A percentile compares a stretch with the other conserved stretches of the same genome.
Conservation (phyloP, 2,888 invertebrate species). For the Eupithecia insigniata region DNA sequence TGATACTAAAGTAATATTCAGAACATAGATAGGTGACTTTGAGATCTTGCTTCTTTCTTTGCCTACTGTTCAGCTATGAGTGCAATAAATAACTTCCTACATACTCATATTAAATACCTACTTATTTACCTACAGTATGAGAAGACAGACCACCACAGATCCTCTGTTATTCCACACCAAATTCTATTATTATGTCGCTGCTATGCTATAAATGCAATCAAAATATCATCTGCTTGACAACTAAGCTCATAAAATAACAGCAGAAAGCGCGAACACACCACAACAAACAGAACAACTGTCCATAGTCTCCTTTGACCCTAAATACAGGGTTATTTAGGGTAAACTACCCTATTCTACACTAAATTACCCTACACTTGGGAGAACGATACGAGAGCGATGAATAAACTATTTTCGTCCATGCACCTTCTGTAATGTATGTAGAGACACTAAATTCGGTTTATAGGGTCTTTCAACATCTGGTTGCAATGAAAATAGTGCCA, state of each 20-base stretch:
- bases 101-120: too few relatives aligned
- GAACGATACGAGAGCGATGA: slow-evolving; percentile 5
- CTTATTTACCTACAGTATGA: too few relatives aligned
- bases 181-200: slow-evolving; percentile 13
- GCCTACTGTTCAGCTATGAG: too few relatives aligned
- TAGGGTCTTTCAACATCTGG: slow-evolving; percentile 43
- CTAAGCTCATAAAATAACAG: slow-evolving; percentile 33
- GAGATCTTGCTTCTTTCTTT: too few relatives aligned
- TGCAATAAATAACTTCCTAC: too few relatives aligned
- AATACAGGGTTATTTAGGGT: neutral
- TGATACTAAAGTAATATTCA: too few relatives aligned
- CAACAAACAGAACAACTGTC: slow-evolving; percentile 67
- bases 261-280: slow-evolving; percentile 54
- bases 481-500: slow-evolving; percentile 22
- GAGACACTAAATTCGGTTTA: slow-evolving; percentile 27
- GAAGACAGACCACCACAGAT: too few relatives aligned
- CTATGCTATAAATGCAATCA: slow-evolving; percentile 9
- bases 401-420: slow-evolving; percentile 24
- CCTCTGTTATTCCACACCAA: too few relatives aligned
- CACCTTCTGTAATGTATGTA: slow-evolving; percentile 61
- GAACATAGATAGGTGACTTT: too few relatives aligned
- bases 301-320: slow-evolving; percentile 29
- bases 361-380: slow-evolving; percentile 25
- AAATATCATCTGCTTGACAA: slow-evolving; percentile 21
- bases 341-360: slow-evolving; percentile 24